These are phyloP conservation scores for Lepeophtheirus nordmannii DNA, from an alignment of 2,888 invertebrate genomes.

Conservation along the genomic window DNA sequence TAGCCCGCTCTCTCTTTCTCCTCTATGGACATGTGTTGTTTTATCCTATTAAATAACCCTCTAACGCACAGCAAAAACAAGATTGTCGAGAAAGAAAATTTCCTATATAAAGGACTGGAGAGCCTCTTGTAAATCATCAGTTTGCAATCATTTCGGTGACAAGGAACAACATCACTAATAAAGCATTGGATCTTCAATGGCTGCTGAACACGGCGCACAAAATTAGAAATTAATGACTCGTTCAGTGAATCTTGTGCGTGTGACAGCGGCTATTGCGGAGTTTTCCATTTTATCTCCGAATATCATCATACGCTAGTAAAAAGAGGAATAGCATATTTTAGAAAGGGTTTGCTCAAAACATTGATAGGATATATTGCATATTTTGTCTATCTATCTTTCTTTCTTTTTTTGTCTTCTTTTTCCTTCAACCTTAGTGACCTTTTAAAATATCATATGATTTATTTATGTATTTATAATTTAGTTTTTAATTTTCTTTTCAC, in stretches of 20 bases:
- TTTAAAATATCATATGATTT: no score
- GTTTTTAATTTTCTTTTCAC: no score
- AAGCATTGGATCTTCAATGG: constrained; percentile 1
- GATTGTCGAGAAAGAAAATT: not conserved
- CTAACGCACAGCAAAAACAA: not conserved
- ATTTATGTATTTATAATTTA: no score
- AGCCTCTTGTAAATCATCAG: not conserved
- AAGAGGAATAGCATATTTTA: no score
- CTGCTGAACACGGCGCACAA: constrained; percentile 6
- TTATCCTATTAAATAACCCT: not conserved
- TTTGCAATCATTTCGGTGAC: not conserved
- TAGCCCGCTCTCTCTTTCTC: not conserved
- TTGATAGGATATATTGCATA: no score
- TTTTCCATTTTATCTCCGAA: not conserved
- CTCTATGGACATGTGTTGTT: not conserved
- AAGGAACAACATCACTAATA: not conserved
- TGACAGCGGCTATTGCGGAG: constrained; percentile 9
- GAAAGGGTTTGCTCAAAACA: no score
- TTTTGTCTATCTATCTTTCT: no score
- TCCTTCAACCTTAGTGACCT: no score
- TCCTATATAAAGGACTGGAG: not conserved
- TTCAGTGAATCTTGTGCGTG: constrained; percentile 1
- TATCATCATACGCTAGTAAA: no score
- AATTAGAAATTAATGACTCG: not conserved
- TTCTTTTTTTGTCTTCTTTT: no score